Base-by-base conservation (phyloP, 2,888 invertebrate genomes). In the Stenurella melanura region DNA sequence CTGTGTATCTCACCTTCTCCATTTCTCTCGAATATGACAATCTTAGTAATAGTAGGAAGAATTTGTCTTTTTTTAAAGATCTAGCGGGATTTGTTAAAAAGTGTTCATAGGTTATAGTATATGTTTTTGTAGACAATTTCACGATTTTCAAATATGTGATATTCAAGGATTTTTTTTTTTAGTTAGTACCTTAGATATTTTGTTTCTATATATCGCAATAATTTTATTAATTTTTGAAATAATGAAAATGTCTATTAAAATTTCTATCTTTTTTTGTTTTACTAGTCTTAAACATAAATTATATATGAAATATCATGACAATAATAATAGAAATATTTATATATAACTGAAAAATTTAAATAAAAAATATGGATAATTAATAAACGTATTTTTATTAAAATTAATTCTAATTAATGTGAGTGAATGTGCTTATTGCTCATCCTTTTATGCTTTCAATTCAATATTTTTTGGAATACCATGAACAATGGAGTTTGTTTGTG, bases 221-320 rank as follows among this genome's bases (percentile, higher is more conserved):
- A 58, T 18, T 38, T 42, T 66, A 50, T 21, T 50, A 19, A 5
- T 50, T 26, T 26, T 26, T n/a, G 21, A 68, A 56, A 68, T 26
- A 56, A 21, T 68, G 21, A 67, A 56, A 67, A n/a, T 54, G 26
- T 68, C 15, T 38, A 42, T 10, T 68, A 42, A 26, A 54, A 64
- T 64, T 1, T 26, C 1, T 26, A 26, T 54, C n/a, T 30, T 30
- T 56, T 67, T 68, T n/a, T 56, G 26, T 66, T 66, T 21, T 68
- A 68, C 67, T 68, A 68, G 67, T 68, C 67, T 54, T 68, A 68
- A 17, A 26, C 26, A 68, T 54, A 68, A 68, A 19, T 54, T 68
- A 63, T 30, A 63, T 68, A 15, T 68, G 17, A 68, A 68, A 68
- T 12, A 56, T 54, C 26, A 68, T 50, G 67, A 68, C 67, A 68